Conservation (phyloP, 2,797 vertebrate genomes). For the Chanos chanos region DNA sequence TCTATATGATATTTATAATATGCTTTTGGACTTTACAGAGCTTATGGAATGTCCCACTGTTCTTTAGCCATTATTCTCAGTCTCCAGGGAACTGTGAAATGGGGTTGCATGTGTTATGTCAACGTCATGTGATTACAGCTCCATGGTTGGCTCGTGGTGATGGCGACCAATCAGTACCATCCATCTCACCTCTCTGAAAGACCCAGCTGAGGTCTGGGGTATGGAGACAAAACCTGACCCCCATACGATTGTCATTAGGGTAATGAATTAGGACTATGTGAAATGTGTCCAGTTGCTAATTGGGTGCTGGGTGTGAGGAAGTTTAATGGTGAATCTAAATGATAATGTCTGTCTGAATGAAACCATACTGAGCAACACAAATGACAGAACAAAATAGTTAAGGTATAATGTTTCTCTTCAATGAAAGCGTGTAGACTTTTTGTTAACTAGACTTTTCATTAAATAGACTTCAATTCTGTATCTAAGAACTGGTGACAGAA, state of each 20-base stretch:
- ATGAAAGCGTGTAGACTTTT: too few species aligned
- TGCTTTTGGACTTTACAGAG: constrained; percentile 26
- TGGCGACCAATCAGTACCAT: constrained; percentile 70
- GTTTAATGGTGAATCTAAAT: constrained; percentile 12
- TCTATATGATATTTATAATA: too few species aligned
- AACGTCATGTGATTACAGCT: constrained; percentile 74
- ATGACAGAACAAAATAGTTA: too few species aligned
- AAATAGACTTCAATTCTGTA: too few species aligned
- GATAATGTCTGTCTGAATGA: background rate
- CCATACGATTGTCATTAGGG: constrained; percentile 71
- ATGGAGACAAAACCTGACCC: constrained; percentile 58
- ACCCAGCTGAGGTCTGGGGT: constrained; percentile 81
- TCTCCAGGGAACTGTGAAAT: constrained; percentile 63
- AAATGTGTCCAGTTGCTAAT: constrained; percentile 67
- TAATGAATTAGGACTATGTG: constrained; percentile 77
- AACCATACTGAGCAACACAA: background rate
- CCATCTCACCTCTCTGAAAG: constrained; percentile 78
- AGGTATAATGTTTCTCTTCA: too few species aligned
- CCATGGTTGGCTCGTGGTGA: constrained; percentile 66
- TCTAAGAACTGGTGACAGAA: too few species aligned
- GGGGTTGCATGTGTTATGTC: constrained; percentile 65
- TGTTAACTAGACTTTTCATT: too few species aligned
- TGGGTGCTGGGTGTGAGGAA: constrained; percentile 21
- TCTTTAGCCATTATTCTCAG: constrained; percentile 4
- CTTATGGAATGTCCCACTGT: background rate